phyloP scores from a whole-genome alignment of 2,888 invertebrate genomes.

The Drosophila borborema region DNA sequence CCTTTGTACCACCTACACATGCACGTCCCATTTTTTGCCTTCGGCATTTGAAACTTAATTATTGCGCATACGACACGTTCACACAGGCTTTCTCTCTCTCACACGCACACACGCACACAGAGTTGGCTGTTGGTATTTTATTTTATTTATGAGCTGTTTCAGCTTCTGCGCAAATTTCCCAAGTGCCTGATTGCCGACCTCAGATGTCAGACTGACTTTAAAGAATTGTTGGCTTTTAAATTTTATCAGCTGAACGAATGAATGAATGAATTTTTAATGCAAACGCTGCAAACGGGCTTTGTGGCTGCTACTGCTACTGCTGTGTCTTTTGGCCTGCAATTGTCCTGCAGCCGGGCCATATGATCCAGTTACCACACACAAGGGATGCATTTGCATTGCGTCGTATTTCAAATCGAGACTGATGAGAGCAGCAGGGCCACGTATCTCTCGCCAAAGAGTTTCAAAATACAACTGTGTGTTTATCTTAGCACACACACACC shows the following conservation, averaged over 20 bases:
- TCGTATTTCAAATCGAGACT: conserved; percentile 39
- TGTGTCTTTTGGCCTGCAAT: conserved; percentile 4
- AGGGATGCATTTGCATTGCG: conserved; percentile 46
- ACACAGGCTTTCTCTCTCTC: conserved; percentile 3
- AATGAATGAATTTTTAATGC: conserved; percentile 41
- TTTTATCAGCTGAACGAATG: conserved; percentile 38
- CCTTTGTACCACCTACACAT: conserved; percentile 30
- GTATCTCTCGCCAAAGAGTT: conserved; percentile 15
- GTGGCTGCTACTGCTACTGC: conserved; percentile 2
- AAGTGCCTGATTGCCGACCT: conserved; percentile 64
- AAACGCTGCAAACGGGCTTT: neutral
- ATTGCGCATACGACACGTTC: conserved; percentile 50
- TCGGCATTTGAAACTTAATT: conserved; percentile 47
- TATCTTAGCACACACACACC: neutral
- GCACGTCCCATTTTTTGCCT: conserved; percentile 23
- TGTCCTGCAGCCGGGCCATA: conserved; percentile 27
- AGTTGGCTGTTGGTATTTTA: conserved; percentile 22
- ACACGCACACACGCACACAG: conserved; percentile 4
- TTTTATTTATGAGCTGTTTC: conserved; percentile 63
- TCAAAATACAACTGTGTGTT: conserved; percentile 11
- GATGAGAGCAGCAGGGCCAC: conserved; percentile 15
- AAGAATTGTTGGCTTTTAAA: conserved; percentile 49
- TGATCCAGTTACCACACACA: conserved; percentile 31
- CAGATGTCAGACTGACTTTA: conserved; percentile 50
- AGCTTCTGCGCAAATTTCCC: conserved; percentile 72